phyloP scores from a whole-genome alignment of 2,113 vertebrate species.

The Xiphophorus couchianus region DNA sequence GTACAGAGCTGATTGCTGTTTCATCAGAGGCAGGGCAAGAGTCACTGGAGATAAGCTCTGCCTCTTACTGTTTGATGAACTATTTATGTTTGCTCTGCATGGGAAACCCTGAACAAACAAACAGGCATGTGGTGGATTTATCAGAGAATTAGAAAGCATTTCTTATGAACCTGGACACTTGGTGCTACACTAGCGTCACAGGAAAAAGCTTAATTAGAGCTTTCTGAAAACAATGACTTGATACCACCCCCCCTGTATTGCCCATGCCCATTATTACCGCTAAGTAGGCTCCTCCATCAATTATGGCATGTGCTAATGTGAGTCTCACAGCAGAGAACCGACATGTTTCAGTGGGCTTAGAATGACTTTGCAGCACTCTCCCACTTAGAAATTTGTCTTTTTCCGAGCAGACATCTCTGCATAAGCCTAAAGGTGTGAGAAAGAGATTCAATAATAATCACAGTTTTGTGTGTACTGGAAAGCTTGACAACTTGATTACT shows the following conservation, averaged over 20 bases:
- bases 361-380: constrained; percentile 67
- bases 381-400: constrained; percentile 70
- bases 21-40: constrained; percentile 47
- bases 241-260: constrained; percentile 71
- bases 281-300: constrained; percentile 79
- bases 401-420: constrained; percentile 56
- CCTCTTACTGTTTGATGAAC: constrained; percentile 68
- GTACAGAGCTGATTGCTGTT: constrained; percentile 59
- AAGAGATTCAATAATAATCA: constrained; percentile 49
- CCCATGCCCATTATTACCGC: constrained; percentile 77
- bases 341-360: constrained; percentile 66
- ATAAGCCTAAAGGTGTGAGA: constrained; percentile 34
- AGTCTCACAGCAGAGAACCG: constrained; percentile 67
- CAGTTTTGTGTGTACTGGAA: constrained; percentile 47
- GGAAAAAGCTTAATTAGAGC: constrained; percentile 68
- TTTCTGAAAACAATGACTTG: constrained; percentile 73
- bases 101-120: constrained; percentile 55
- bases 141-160: constrained; percentile 52
- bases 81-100: constrained; percentile 58
- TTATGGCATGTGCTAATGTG: constrained; percentile 76
- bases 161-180: constrained; percentile 44
- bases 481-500: constrained; percentile 17
- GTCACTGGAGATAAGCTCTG: constrained; percentile 46
- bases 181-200: constrained; percentile 33
- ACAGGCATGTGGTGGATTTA: constrained; percentile 56